phyloP scores from a whole-genome alignment of 2,113 vertebrate genomes.

The Ivindomyrus marchei region DNA sequence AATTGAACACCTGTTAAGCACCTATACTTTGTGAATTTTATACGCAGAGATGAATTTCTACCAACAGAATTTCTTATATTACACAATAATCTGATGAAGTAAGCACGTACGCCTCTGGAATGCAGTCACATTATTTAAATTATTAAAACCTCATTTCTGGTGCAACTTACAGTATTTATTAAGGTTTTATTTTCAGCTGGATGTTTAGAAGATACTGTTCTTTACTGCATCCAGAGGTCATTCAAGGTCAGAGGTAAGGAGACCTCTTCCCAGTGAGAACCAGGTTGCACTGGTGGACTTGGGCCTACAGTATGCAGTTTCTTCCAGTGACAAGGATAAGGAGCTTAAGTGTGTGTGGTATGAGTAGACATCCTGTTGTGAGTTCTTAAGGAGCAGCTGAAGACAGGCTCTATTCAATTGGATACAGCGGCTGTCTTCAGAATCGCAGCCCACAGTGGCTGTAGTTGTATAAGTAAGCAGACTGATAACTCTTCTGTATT shows the following conservation, averaged over 20 bases:
- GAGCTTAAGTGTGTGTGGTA: not conserved
- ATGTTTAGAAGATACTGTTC: not conserved
- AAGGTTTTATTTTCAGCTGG: not conserved
- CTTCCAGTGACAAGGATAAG: not conserved
- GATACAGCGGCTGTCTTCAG: not conserved
- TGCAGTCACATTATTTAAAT: not conserved
- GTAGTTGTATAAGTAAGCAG: not conserved
- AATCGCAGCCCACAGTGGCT: not conserved
- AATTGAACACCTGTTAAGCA: slow-evolving; percentile 3
- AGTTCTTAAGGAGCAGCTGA: not conserved
- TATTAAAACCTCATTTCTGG: not conserved
- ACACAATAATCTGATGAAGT: not conserved
- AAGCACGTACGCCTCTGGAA: not conserved
- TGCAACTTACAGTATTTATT: not conserved
- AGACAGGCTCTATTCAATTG: not conserved
- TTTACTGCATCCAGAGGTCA: not conserved
- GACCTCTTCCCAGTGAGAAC: not conserved
- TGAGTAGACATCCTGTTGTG: not conserved
- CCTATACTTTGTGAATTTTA: not conserved
- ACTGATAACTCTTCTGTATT: not conserved
- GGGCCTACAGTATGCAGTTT: not conserved
- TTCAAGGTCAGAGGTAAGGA: not conserved
- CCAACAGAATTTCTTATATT: not conserved
- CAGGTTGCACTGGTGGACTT: not conserved
- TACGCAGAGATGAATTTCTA: not conserved